phyloP scores from a whole-genome alignment of 2,888 invertebrate genomes.

The Tinea semifulvella region DNA sequence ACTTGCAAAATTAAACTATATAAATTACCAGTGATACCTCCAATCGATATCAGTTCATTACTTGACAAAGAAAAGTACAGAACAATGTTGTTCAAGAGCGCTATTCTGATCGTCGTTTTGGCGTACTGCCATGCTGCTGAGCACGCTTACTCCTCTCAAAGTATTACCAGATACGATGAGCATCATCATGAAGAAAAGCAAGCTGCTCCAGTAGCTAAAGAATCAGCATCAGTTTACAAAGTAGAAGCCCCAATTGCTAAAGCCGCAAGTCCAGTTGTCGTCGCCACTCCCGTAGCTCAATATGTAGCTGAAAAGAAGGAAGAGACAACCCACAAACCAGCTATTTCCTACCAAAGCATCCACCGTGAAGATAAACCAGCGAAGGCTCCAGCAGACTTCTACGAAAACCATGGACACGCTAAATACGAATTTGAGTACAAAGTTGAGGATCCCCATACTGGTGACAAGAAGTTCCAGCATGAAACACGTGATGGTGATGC shows the following conservation, averaged over 20 bases:
- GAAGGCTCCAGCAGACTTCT: constrained; percentile 18
- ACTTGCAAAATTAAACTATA: constrained; percentile 1
- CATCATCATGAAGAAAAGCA: constrained; percentile 10
- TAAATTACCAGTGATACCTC: neutral
- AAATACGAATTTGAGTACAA: constrained; percentile 36
- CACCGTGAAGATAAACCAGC: constrained; percentile 23
- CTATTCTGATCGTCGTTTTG: constrained; percentile 22
- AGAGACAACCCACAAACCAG: constrained; percentile 16
- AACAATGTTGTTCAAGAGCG: neutral
- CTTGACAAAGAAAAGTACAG: constrained; percentile 9
- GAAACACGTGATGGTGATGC: constrained; percentile 36
- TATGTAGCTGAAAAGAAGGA: constrained; percentile 1
- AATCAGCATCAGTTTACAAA: neutral
- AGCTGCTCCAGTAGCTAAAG: neutral
- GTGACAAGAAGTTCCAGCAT: constrained; percentile 35
- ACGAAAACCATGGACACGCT: constrained; percentile 28
- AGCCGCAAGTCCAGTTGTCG: neutral
- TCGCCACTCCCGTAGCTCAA: constrained; percentile 5
- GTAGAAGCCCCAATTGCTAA: neutral
- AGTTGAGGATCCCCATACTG: constrained; percentile 33
- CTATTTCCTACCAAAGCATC: constrained; percentile 28
- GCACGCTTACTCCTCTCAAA: constrained; percentile 30
- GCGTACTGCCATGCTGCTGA: constrained; percentile 27
- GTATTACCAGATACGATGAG: constrained; percentile 23
- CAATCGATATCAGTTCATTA: constrained; percentile 1